Evolutionary conservation across 2,113 vertebrate genomes (phyloP).

Genomic region (Tachysurus vachellii): DNA sequence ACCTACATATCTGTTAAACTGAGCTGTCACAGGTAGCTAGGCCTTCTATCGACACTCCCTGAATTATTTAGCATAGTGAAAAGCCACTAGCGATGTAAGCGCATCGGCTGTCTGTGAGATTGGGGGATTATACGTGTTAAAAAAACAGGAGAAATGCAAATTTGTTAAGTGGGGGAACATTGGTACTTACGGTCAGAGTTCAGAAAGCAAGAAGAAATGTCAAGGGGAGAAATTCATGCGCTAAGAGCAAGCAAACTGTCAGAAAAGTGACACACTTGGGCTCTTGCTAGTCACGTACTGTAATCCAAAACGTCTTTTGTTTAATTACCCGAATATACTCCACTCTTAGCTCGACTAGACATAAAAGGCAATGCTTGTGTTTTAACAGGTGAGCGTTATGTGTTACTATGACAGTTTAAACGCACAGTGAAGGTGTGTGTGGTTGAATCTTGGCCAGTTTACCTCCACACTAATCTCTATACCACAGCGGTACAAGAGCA

Average conservation of each 20-base stretch:
- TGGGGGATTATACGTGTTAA: conserved; percentile 18
- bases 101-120: conserved; percentile 26
- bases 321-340: conserved; percentile 1
- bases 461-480: neutral
- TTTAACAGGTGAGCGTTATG: neutral
- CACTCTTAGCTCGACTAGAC: neutral
- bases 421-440: neutral
- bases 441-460: neutral
- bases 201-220: conserved; percentile 16
- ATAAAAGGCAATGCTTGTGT: neutral
- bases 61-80: conserved; percentile 77
- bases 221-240: neutral
- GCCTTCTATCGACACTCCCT: conserved; percentile 64
- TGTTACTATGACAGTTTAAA: neutral
- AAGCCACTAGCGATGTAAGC: conserved; percentile 28
- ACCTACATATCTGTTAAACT: conserved; percentile 73
- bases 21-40: conserved; percentile 69
- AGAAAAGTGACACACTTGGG: neutral
- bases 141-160: conserved; percentile 26
- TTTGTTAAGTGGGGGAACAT: neutral
- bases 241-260: conserved; percentile 14
- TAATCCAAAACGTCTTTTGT: neutral
- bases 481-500: neutral
- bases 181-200: conserved; percentile 7
- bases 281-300: neutral